A percentile compares a stretch with the other conserved stretches of the same genome.
phyloP scores from a whole-genome alignment of 2,888 invertebrate species.

The Ophion slaviceki region DNA sequence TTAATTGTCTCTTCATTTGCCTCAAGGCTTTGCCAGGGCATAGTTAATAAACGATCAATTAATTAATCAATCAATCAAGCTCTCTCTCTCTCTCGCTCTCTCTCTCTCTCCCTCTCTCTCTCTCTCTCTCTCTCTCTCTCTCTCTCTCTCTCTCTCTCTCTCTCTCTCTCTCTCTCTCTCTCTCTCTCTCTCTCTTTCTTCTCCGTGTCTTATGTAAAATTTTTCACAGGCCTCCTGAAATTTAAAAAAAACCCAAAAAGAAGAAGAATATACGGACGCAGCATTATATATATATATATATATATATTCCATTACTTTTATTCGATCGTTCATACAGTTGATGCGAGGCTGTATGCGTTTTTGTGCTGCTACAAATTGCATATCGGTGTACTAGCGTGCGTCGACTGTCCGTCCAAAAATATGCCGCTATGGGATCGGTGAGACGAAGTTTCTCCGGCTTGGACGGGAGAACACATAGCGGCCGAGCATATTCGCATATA shows the following conservation, averaged over 20 bases:
- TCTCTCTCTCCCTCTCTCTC: no score
- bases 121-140: no score
- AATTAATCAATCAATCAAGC: no score
- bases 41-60: no score
- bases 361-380: conserved; percentile 4
- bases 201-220: no score
- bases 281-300: neutral
- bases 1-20: no score
- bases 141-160: no score
- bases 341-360: conserved; percentile 4
- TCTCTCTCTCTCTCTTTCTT: no score
- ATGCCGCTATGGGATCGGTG: conserved; percentile 1
- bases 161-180: no score
- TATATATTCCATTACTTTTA: neutral
- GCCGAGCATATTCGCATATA: conserved; percentile 34
- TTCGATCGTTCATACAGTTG: conserved; percentile 3
- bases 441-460: conserved; percentile 38
- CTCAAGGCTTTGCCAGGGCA: no score
- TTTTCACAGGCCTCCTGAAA: neutral
- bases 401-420: conserved; percentile 8
- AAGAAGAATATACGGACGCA: neutral
- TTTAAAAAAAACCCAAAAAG: neutral
- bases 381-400: neutral
- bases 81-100: no score
- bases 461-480: conserved; percentile 11